These are phyloP conservation scores for Tetragnatha versicolor DNA, from an alignment of 1,140 invertebrate species.

Conservation along the genomic window DNA sequence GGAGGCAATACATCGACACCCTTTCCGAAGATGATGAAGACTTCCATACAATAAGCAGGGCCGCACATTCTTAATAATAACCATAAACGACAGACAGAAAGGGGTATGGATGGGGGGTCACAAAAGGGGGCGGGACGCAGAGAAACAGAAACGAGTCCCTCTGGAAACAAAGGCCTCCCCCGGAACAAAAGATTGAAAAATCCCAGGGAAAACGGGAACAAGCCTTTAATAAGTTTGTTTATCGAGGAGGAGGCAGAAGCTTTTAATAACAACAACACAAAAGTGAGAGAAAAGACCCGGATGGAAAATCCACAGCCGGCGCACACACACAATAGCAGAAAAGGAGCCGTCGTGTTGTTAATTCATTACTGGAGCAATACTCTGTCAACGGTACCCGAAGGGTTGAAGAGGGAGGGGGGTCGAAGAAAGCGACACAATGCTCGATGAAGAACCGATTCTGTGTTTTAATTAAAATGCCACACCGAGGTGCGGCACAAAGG, in stretches of 20 bases:
- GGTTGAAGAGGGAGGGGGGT: constrained; percentile 28
- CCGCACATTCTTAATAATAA: constrained; percentile 7
- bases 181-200: constrained; percentile 43
- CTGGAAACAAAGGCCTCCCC: too few relatives aligned
- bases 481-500: constrained; percentile 15
- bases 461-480: constrained; percentile 51
- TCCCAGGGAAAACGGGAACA: constrained; percentile 34
- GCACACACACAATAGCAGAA: constrained; percentile 46
- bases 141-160: too few relatives aligned
- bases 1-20: too few relatives aligned
- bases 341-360: constrained; percentile 34
- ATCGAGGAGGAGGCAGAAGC: not conserved
- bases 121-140: not conserved
- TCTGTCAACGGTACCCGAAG: constrained; percentile 34
- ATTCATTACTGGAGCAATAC: constrained; percentile 48
- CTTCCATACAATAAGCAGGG: too few relatives aligned
- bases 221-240: constrained; percentile 53
- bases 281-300: constrained; percentile 29
- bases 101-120: not conserved
- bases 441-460: constrained; percentile 46
- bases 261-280: constrained; percentile 48
- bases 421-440: constrained; percentile 35
- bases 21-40: too few relatives aligned
- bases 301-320: constrained; percentile 12
- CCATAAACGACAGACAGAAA: not conserved